Evolutionary conservation across 2,888 invertebrate species (phyloP).

Genomic region (Catocala fraxini): DNA sequence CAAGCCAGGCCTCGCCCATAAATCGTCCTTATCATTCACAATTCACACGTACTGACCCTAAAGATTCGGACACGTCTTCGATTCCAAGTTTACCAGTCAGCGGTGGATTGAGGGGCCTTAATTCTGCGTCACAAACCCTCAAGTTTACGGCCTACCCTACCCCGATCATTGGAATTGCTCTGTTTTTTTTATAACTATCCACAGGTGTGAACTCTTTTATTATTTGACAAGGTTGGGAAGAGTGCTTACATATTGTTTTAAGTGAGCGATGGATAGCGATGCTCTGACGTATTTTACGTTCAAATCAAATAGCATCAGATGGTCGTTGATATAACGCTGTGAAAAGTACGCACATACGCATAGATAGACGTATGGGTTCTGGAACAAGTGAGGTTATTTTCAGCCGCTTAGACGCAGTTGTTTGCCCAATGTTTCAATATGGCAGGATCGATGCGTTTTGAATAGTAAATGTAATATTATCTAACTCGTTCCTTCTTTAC

Average conservation of each 20-base stretch:
- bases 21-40: slow-evolving; percentile 39
- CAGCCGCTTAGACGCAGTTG: no score
- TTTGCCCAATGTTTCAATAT: no score
- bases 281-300: no score
- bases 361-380: no score
- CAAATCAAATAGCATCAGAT: no score
- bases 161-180: slow-evolving; percentile 44
- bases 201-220: slow-evolving; percentile 36
- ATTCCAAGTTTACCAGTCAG: slow-evolving; percentile 26
- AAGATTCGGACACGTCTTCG: slow-evolving; percentile 35
- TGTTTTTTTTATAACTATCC: slow-evolving; percentile 40
- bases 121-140: slow-evolving; percentile 8
- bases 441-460: no score
- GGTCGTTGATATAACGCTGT: no score
- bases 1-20: slow-evolving; percentile 15
- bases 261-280: no score
- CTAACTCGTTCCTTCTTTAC: no score
- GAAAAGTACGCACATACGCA: no score
- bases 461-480: no score
- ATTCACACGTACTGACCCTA: slow-evolving; percentile 42
- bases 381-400: no score
- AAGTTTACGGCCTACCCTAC: slow-evolving; percentile 35
- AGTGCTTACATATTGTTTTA: neutral
- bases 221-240: neutral
- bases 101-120: slow-evolving; percentile 7